Base-by-base conservation (phyloP, 1,140 invertebrate genomes). In the Pararge aegeria region DNA sequence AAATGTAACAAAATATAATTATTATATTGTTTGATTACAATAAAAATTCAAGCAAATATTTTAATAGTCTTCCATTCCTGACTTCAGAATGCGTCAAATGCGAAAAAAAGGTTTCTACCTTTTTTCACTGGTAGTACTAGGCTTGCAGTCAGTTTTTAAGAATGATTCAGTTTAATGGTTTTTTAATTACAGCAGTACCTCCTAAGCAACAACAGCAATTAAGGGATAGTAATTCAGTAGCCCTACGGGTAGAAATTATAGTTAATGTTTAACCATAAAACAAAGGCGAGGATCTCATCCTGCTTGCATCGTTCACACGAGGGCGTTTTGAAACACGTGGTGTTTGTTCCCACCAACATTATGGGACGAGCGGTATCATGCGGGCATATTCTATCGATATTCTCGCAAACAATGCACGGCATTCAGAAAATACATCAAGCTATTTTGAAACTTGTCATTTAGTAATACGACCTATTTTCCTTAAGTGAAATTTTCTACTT, bases 221-320 rank as follows among this genome's bases (percentile, higher is more conserved):
- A 12, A 46, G 21, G 46, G 21, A 27, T 29, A 49, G 46, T 21
- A 21, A 27, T 13, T 16, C 18, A 18, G 21, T 49, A 49, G 21
- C 20, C 13, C 46, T 16, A 48, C 40, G 20, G 27, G 16, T 48
- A 13, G 51, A 55, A 55, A 61, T 55, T 18, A 40, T 18, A 40
- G 38, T 53, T 50, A 61, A 42, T 50, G 52, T 50, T 38, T 55
- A 16, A 40, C 42, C 24, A 64, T 55, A 58, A 66, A 66, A 66
- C 68, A 70, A 73, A 67, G 53, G 52, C 46, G 55, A 70, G 62
- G 62, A 70, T 67, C 51, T 68, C 70, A 77, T 68, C 69, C 74
- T 73, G 64, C 58, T 34, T 70, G 61, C 66, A 64, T 70, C 70
- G 73, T 74, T 74, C 73, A 78, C 78, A 80, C 70, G 74, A 71